Evolutionary conservation across 2,888 invertebrate genomes (phyloP), one percentile per base, ranked within the genome.

Genomic region (Sesia apiformis): DNA sequence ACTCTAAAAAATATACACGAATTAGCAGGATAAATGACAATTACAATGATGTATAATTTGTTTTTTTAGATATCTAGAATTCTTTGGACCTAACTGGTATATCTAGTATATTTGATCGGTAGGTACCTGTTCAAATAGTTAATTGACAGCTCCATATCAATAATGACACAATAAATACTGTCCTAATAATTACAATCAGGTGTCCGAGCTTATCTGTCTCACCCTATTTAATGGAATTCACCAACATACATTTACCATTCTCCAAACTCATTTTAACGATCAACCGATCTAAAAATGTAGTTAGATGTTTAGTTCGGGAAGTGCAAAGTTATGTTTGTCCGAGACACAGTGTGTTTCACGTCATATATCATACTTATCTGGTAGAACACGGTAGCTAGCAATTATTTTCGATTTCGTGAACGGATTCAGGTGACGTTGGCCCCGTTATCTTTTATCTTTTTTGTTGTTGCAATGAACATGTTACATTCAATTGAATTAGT

Each of bases 341-440:
- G 50, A 58, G 67, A 65, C 66, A 66, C 51, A 55, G 58, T 66
- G 59, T 64, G 64, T 67, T 72, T 0, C 7, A 67, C 68, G 74
- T 69, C 67, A 70, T 75, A 67, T 73, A 76, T 76, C 76, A 75
- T 70, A 60, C 64, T 73, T 76, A 75, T 75, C 76, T 62, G 57
- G 23, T 46, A 55, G 59, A 66, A 70, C 75, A 65, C 69, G 58
- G 75, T 75, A 75, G 75, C 75, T 60, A 62, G 69, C 74, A 75
- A 75, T 75, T 75, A 74, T 72, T 73, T 74, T 72, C 69, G 76
- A 75, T 74, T 74, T 71, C 62, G 70, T 71, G 63, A 68, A 46
- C 23, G 23, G 46, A 46, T 46, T 43, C 8, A 6, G 23, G 43
- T 43, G 7, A 43, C 4, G 43, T 43, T 43, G 23, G 23, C 23